Percentiles rank a stretch among this genome's conserved stretches.
These are phyloP conservation scores for Hemicordylus capensis DNA, from an alignment of 2,113 vertebrate species.

Conservation along the genomic window DNA sequence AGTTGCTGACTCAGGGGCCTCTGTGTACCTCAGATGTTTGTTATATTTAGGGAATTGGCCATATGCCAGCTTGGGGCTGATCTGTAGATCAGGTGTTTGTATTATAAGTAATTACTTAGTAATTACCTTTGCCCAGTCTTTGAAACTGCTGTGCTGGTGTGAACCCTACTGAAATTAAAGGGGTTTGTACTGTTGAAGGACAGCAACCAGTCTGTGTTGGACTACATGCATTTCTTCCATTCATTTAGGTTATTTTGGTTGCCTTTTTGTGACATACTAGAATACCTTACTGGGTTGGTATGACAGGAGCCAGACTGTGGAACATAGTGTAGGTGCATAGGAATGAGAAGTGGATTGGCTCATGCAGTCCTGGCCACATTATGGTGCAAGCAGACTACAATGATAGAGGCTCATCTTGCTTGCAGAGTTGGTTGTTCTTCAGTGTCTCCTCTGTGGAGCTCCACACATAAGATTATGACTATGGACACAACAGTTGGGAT, in stretches of 20 bases:
- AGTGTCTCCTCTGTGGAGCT: background rate
- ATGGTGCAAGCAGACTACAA: background rate
- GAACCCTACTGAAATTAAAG: background rate
- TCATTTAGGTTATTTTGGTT: background rate
- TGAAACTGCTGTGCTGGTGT: background rate
- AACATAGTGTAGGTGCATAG: background rate
- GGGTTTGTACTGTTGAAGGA: background rate
- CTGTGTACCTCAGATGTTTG: background rate
- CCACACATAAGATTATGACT: background rate
- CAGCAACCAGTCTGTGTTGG: background rate
- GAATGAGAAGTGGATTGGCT: background rate
- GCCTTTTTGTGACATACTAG: background rate
- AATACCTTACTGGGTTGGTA: background rate
- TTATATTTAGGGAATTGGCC: background rate
- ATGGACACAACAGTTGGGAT: too few species aligned
- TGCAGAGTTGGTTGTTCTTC: background rate
- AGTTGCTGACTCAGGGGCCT: background rate
- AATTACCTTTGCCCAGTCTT: background rate
- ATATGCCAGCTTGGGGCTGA: background rate
- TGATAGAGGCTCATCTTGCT: background rate
- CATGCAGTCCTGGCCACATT: background rate
- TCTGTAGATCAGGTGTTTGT: background rate
- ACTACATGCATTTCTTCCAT: background rate
- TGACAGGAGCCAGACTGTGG: background rate
- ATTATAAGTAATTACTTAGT: background rate